Evolutionary conservation across 2,797 vertebrate species (phyloP).

Genomic region (Sylvia borin): DNA sequence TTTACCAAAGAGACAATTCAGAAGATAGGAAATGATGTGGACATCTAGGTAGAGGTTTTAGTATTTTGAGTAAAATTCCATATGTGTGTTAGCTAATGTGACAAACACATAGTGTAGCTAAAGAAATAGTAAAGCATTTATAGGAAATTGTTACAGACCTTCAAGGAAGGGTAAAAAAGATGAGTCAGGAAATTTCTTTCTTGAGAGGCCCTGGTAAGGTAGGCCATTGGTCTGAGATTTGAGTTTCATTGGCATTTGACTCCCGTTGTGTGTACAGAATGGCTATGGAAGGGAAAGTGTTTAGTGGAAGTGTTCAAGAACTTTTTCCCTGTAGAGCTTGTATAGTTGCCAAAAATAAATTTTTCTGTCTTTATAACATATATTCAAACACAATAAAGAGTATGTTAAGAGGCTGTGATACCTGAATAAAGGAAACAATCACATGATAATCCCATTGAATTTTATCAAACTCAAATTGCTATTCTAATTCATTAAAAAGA

Average conservation of each 20-base stretch:
- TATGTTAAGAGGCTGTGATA: not conserved
- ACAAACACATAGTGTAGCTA: not conserved
- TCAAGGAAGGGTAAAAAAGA: constrained; percentile 31
- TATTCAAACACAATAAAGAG: not conserved
- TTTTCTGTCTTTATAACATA: not conserved
- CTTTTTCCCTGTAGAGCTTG: not conserved
- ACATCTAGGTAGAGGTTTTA: not conserved
- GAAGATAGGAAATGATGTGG: not conserved
- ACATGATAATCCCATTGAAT: not conserved
- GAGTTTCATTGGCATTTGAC: not conserved
- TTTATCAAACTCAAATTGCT: not conserved
- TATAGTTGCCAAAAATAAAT: not conserved
- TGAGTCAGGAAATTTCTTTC: not conserved
- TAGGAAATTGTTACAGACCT: constrained; percentile 35
- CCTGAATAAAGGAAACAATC: not conserved
- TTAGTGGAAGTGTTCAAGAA: not conserved
- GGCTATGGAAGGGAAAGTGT: not conserved
- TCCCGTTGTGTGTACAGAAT: accelerated
- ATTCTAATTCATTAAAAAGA: not conserved
- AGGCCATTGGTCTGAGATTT: not conserved
- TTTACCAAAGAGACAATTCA: constrained; percentile 7
- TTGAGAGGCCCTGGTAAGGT: not conserved
- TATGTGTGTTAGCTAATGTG: constrained; percentile 1
- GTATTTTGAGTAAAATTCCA: constrained; percentile 34
- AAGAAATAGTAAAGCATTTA: constrained; percentile 23